Evolutionary conservation across 2,113 vertebrate genomes (phyloP).

Genomic region (Rhabdornis inornatus): DNA sequence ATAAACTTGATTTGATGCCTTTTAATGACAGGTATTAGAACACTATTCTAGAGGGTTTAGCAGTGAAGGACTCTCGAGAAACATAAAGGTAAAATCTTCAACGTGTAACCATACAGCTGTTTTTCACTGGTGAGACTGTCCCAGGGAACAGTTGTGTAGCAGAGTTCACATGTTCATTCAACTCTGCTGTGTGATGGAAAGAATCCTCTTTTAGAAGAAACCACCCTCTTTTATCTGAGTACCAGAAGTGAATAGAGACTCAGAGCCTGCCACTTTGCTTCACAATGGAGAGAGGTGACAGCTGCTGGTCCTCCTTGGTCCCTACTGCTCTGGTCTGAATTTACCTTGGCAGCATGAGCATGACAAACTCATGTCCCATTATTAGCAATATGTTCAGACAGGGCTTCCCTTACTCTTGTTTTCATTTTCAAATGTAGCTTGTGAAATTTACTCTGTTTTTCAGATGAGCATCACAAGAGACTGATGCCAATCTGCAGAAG

Average conservation of each 20-base stretch:
- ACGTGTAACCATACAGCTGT: not conserved
- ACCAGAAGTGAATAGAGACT: not conserved
- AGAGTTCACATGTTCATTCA: not conserved
- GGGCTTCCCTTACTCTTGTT: not conserved
- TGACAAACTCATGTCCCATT: not conserved
- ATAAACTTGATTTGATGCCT: not conserved
- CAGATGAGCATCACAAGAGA: not conserved
- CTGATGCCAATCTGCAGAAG: not conserved
- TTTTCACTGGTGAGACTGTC: not conserved
- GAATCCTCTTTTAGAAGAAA: no score
- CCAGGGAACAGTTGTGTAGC: not conserved
- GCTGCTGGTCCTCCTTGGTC: not conserved
- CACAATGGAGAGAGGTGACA: not conserved
- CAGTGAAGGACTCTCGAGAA: not conserved
- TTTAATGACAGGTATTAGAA: not conserved
- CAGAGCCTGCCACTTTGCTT: not conserved
- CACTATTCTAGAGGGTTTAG: not conserved
- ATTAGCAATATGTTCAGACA: not conserved
- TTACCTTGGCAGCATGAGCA: not conserved
- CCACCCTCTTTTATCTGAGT: not conserved
- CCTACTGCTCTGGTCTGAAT: not conserved
- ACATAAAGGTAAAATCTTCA: not conserved
- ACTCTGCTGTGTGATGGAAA: not conserved
- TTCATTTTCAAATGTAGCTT: constrained; percentile 16
- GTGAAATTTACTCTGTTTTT: constrained; percentile 37